A percentile compares a stretch with the other conserved stretches of the same genome.
phyloP scores from a whole-genome alignment of 2,797 vertebrate species.

The Alauda arvensis region DNA sequence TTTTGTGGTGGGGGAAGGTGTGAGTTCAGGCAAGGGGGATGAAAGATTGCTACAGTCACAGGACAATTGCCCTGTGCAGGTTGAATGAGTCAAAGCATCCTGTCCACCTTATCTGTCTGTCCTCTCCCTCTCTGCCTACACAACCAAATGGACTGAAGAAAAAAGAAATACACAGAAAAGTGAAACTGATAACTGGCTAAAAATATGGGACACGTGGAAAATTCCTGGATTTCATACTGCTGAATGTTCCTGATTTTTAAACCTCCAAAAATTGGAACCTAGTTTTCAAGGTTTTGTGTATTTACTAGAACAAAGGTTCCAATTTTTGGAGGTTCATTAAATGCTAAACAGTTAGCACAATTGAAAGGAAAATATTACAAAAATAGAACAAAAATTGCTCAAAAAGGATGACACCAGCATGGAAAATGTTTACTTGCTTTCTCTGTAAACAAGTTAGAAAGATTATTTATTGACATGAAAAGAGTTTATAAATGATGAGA shows the following conservation, averaged over 20 bases:
- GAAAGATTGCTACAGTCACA: background rate
- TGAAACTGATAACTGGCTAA: background rate
- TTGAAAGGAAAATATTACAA: background rate
- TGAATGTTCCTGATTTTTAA: background rate
- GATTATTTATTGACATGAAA: background rate
- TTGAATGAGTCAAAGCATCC: background rate
- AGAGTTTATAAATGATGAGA: background rate
- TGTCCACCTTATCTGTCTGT: background rate
- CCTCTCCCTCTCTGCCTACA: background rate
- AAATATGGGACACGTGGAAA: background rate
- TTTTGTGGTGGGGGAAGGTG: background rate
- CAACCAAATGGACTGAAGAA: background rate
- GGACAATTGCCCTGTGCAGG: background rate
- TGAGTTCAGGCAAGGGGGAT: fast-evolving
- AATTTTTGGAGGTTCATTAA: background rate
- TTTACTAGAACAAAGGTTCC: background rate
- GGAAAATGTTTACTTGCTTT: background rate
- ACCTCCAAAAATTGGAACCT: too few species aligned
- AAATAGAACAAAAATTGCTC: background rate
- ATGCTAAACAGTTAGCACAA: background rate
- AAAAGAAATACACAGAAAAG: background rate
- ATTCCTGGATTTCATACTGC: background rate
- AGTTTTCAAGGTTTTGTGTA: background rate
- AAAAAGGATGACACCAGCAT: background rate
- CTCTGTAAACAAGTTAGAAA: background rate